A percentile compares a stretch with the other conserved stretches of the same genome.
Evolutionary conservation across 2,113 vertebrate genomes (phyloP).

Genomic region (Bos javanicus): DNA sequence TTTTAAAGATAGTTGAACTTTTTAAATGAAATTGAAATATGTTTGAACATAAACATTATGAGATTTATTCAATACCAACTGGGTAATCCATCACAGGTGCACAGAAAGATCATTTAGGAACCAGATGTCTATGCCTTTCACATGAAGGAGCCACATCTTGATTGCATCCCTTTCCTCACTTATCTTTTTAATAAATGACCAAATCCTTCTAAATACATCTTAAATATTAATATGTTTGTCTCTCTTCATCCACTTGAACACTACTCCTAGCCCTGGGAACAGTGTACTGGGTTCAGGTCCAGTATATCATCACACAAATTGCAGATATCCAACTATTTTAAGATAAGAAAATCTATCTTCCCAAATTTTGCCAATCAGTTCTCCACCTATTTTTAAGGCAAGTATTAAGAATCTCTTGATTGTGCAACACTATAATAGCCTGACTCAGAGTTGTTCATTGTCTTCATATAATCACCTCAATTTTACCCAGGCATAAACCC

Average conservation of each 20-base stretch:
- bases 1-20: constrained; percentile 3
- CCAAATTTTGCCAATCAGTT: neutral
- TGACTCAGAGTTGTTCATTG: neutral
- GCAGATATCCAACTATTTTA: neutral
- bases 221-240: neutral
- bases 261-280: neutral
- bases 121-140: neutral
- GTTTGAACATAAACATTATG: neutral
- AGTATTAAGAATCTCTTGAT: neutral
- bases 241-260: neutral
- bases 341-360: neutral
- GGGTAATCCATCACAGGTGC: neutral
- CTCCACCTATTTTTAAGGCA: neutral
- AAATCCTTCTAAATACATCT: neutral
- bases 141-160: neutral
- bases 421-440: neutral
- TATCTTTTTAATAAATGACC: neutral
- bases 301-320: neutral
- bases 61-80: neutral
- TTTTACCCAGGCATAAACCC: neutral
- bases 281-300: neutral
- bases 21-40: neutral
- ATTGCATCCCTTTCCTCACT: neutral
- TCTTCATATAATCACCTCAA: neutral
- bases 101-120: neutral